Evolutionary conservation across 2,888 invertebrate species (phyloP), one percentile per base, ranked within the genome.

Genomic region (Habrosyne pyritoides): DNA sequence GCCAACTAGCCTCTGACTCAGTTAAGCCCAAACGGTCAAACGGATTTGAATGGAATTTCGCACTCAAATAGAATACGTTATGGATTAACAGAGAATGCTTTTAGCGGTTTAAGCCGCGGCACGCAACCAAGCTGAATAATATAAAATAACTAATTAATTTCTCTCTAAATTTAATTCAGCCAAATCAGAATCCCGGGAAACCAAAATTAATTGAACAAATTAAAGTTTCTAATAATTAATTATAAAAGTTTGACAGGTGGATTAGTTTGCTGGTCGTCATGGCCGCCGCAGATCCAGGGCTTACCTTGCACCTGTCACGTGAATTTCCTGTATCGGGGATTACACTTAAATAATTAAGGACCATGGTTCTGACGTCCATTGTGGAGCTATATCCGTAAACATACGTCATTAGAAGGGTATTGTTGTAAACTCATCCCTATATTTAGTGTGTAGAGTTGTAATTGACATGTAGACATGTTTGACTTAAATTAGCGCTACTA

Each of bases 261-360:
- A 55, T 55, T 56, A 59, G 63, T 63, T 67, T 42, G 7, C 46
- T 12, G 33, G 47, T 52, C 46, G 33, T 63, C 60, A 63, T 65
- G 57, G 59, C 61, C 57, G 62, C 64, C 57, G 36, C 59, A 61
- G 61, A 67, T 57, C 66, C 65, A 24, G 33, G 56, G 58, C 54
- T 69, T 60, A 61, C 54, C 52, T n/a, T 56, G 63, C 28, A 57
- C 63, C 57, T 59, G 54, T 55, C 57, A 54, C 55, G 5, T 21
- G 28, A 21, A 30, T 52, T 56, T 53, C 54, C 64, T 64, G 66
- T 65, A 69, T 67, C 58, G 54, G 55, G 67, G 60, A 73, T 74
- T 64, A 71, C 52, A 56, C 48, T 64, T 68, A 63, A 75, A 75
- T 74, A 69, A 75, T 74, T 67, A 66, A 69, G 59, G 51, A 26